Evolutionary conservation across 2,888 invertebrate genomes (phyloP).

Genomic region (Portevinia maculata): DNA sequence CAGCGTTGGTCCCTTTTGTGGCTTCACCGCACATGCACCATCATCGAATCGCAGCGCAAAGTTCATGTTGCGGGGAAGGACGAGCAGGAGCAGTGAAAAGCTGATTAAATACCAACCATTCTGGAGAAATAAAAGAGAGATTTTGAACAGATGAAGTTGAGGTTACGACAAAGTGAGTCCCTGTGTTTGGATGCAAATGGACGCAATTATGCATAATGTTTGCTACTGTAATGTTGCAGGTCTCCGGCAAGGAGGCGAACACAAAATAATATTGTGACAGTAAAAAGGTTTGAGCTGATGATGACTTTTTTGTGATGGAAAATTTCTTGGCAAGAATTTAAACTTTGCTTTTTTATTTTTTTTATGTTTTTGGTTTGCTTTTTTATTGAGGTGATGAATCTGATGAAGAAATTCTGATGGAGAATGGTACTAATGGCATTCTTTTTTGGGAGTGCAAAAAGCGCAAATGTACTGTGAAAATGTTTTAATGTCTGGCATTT

Average conservation of each 20-base stretch:
- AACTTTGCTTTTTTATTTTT: constrained; percentile 2
- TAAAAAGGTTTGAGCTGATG: constrained; percentile 49
- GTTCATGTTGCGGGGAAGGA: constrained; percentile 44
- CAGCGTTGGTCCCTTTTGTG: constrained; percentile 33
- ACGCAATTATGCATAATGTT: constrained; percentile 70
- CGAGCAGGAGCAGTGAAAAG: constrained; percentile 35
- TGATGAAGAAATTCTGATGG: constrained; percentile 50
- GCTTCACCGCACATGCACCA: constrained; percentile 57
- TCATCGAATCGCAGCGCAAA: constrained; percentile 55
- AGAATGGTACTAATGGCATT: constrained; percentile 11
- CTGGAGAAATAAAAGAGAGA: constrained; percentile 69
- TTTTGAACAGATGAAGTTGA: constrained; percentile 71
- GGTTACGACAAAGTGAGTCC: constrained; percentile 42
- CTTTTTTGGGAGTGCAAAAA: constrained; percentile 5
- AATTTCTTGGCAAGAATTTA: constrained; percentile 11
- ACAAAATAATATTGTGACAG: constrained; percentile 59
- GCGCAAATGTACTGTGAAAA: constrained; percentile 27
- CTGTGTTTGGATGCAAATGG: constrained; percentile 52
- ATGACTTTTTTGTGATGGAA: constrained; percentile 41
- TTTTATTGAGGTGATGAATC: constrained; percentile 49
- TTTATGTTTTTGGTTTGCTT: constrained; percentile 12
- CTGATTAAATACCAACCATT: constrained; percentile 73
- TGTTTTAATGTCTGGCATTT: constrained; percentile 18
- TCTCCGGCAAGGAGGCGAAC: not conserved
- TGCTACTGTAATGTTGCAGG: constrained; percentile 43